Evolutionary conservation across 2,797 vertebrate genomes (phyloP).

Genomic region (Gorsachius magnificus): DNA sequence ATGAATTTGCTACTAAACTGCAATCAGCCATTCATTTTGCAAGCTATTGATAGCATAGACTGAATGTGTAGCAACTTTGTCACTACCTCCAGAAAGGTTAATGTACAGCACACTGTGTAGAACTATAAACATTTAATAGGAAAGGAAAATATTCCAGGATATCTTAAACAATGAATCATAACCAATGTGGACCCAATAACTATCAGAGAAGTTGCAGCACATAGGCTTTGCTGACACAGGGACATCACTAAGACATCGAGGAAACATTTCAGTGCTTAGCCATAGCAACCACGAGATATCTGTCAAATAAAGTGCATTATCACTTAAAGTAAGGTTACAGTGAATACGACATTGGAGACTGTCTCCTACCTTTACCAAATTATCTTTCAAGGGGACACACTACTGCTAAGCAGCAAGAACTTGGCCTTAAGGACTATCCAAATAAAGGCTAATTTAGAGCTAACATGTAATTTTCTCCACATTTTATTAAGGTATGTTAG

Average conservation of each 20-base stretch:
- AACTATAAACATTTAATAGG: not conserved
- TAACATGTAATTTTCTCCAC: not conserved
- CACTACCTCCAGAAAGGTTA: not conserved
- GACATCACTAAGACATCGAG: not conserved
- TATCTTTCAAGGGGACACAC: not conserved
- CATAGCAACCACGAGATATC: not conserved
- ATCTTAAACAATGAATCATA: not conserved
- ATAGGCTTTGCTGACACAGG: not conserved
- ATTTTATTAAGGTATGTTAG: not conserved
- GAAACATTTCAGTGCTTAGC: not conserved
- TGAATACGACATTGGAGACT: not conserved
- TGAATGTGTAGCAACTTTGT: not conserved
- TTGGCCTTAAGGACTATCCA: not conserved
- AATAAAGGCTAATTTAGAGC: not conserved
- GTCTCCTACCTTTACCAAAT: not conserved
- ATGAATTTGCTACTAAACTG: not conserved
- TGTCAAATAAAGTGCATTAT: not conserved
- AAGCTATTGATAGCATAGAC: not conserved
- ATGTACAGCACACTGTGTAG: not conserved
- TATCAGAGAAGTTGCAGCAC: not conserved
- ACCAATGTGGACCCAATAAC: not conserved
- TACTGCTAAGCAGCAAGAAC: not conserved
- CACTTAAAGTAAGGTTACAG: not conserved
- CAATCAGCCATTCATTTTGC: not conserved
- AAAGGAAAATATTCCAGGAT: not conserved